Conservation (phyloP, 1,140 invertebrate species). For the Acromyrmex echinatior region DNA sequence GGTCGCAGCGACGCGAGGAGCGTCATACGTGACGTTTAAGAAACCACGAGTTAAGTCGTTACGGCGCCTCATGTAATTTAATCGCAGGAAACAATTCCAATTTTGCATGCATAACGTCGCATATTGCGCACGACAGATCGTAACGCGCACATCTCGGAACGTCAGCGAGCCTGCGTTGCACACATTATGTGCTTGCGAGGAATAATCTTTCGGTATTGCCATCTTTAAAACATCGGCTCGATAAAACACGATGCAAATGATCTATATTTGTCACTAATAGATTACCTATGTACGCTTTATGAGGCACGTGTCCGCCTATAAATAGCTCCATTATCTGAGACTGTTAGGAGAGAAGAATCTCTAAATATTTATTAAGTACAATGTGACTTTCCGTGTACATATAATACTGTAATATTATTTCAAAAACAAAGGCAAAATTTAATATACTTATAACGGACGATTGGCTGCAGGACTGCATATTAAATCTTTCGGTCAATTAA, state of each 20-base stretch:
- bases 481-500: neutral
- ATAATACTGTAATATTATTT: neutral
- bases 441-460: neutral
- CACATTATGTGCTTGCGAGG: neutral
- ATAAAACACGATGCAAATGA: slow-evolving; percentile 17
- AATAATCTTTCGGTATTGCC: slow-evolving; percentile 23
- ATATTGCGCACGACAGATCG: slow-evolving; percentile 40
- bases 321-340: neutral
- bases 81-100: slow-evolving; percentile 59
- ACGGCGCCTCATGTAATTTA: slow-evolving; percentile 59
- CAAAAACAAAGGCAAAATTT: neutral
- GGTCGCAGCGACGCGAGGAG: neutral
- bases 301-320: slow-evolving; percentile 16
- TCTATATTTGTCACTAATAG: slow-evolving; percentile 26
- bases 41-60: slow-evolving; percentile 52
- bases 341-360: neutral
- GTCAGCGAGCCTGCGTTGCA: neutral
- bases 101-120: slow-evolving; percentile 54
- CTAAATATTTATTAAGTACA: slow-evolving; percentile 18
- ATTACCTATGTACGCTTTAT: neutral
- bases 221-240: slow-evolving; percentile 24
- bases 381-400: neutral
- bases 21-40: slow-evolving; percentile 49
- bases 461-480: neutral
- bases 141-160: slow-evolving; percentile 33